Evolutionary conservation across 2,888 invertebrate genomes (phyloP), one percentile per base, ranked within the genome.

Genomic region (Polydrusus cervinus): DNA sequence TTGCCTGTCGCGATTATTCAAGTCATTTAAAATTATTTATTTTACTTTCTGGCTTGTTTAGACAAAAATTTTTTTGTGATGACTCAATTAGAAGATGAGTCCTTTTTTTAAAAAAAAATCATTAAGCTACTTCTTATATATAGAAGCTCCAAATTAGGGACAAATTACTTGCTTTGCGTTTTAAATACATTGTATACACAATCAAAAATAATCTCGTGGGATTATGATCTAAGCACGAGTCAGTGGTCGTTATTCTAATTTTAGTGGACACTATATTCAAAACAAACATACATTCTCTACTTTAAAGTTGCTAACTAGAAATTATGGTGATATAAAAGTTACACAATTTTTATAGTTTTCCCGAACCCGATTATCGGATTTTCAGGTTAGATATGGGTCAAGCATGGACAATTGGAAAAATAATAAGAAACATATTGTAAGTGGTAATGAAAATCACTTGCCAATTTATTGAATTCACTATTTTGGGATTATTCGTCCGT

Each of bases 311-410:
- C 25, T 30, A 30, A 45, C 62, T 47, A 25, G n/a, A 49, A 34
- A 14, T 47, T 64, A 43, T 40, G 10, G 3, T 13, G 10, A 1
- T 40, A 43, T 47, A 5, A 16, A 64, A 64, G 16, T 49, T 49
- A n/a, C 53, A 66, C 49, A 66, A 51, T 38, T 66, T 53, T n/a
- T 18, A n/a, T 11, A 34, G 8, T 68, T 34, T 20, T 51, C 51
- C 18, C 53, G 49, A 34, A 47, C 20, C 11, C 34, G 14, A 7
- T 51, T 11, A 20, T 18, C 13, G 5, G 16, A 47, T 66, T 68
- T 30, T 61, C 62, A 71, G 75, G 75, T 75, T 75, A 75, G 70
- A 75, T 75, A 38, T 75, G 57, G 75, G 75, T 67, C 75, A 76
- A 49, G 61, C 25, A 25, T 25, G 25, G n/a, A n/a, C n/a, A n/a